phyloP scores from a whole-genome alignment of 2,113 vertebrate species.

The Rhombomys opimus region DNA sequence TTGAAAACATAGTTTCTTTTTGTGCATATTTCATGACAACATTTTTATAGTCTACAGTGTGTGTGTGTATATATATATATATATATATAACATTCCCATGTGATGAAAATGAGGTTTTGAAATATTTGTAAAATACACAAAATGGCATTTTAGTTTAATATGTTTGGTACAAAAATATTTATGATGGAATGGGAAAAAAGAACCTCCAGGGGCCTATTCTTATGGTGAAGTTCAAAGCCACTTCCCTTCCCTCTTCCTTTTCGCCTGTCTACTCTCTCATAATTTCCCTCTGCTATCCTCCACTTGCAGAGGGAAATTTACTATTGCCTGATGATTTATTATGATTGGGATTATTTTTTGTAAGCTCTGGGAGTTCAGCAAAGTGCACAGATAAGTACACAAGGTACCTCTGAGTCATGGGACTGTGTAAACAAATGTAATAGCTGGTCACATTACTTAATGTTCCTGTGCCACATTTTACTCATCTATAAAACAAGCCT shows the following conservation, averaged over 20 bases:
- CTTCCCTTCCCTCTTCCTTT: not conserved
- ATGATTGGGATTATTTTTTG: not conserved
- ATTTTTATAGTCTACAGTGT: not conserved
- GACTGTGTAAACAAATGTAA: constrained; percentile 39
- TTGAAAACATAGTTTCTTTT: not conserved
- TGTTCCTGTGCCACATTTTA: not conserved
- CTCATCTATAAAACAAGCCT: constrained; percentile 25
- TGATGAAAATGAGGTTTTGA: constrained; percentile 20
- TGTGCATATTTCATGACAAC: not conserved
- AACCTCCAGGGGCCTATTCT: not conserved
- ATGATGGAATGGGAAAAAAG: constrained; percentile 16
- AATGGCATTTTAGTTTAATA: constrained; percentile 16
- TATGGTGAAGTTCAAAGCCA: not conserved
- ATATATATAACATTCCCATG: not conserved
- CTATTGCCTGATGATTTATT: constrained; percentile 44
- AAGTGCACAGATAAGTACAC: constrained; percentile 42
- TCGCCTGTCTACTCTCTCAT: not conserved
- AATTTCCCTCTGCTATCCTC: not conserved
- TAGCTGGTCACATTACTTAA: not conserved
- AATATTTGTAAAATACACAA: constrained; percentile 36
- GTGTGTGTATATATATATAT: too few species aligned
- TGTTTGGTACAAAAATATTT: not conserved
- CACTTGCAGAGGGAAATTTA: not conserved
- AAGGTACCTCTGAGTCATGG: constrained; percentile 25
- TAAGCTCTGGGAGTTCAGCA: constrained; percentile 36